phyloP scores from a whole-genome alignment of 2,113 vertebrate genomes.

The Cyprinodon variegatus region DNA sequence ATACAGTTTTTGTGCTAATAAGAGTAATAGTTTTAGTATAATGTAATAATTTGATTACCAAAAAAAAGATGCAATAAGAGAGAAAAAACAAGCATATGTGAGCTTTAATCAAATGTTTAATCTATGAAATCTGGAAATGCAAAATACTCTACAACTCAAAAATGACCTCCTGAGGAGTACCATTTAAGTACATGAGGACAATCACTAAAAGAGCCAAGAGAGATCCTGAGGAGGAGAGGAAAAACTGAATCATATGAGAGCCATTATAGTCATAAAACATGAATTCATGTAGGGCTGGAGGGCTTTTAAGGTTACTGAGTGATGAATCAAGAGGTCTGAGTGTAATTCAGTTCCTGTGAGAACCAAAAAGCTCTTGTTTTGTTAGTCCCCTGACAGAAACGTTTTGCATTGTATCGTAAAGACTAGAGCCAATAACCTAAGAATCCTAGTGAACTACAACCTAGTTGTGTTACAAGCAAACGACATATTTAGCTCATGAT shows the following conservation, averaged over 20 bases:
- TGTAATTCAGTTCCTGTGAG: slow-evolving; percentile 52
- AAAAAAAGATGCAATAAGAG: neutral
- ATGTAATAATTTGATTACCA: neutral
- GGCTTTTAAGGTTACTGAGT: slow-evolving; percentile 24
- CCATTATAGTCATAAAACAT: slow-evolving; percentile 25
- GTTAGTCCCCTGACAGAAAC: slow-evolving; percentile 38
- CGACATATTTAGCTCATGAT: neutral
- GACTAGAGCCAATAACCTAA: slow-evolving; percentile 16
- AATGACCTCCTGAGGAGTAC: neutral
- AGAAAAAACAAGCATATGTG: neutral
- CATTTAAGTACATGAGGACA: too few species aligned
- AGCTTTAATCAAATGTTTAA: neutral
- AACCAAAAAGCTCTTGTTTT: slow-evolving; percentile 54
- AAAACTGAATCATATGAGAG: slow-evolving; percentile 13
- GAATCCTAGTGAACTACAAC: neutral
- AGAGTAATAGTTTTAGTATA: neutral
- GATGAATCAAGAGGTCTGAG: slow-evolving; percentile 40
- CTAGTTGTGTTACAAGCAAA: neutral
- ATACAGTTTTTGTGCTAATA: neutral
- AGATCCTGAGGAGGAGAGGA: neutral
- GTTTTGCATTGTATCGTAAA: neutral
- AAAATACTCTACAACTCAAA: neutral
- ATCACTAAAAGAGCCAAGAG: neutral
- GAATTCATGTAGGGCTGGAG: slow-evolving; percentile 14
- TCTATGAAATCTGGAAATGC: neutral